These are phyloP conservation scores for Genyomyrus donnyi DNA, from an alignment of 2,113 vertebrate genomes.

Conservation along the genomic window DNA sequence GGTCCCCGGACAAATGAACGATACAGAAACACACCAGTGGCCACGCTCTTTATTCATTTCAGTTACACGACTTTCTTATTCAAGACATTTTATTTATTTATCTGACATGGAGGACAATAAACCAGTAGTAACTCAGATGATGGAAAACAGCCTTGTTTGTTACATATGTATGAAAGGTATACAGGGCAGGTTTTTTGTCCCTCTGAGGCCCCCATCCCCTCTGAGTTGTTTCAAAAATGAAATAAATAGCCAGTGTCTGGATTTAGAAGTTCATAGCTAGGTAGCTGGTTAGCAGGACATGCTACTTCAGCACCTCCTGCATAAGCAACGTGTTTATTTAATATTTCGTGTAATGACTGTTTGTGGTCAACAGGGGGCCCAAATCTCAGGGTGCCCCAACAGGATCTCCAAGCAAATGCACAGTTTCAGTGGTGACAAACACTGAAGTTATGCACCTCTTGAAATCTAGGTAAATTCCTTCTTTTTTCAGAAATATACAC, in stretches of 20 bases:
- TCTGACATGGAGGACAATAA: neutral
- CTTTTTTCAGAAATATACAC: neutral
- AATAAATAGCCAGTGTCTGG: neutral
- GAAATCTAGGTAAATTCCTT: neutral
- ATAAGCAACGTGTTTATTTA: neutral
- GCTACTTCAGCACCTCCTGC: neutral
- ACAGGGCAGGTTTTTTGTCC: neutral
- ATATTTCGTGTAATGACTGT: neutral
- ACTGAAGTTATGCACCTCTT: neutral
- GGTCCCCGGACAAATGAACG: neutral
- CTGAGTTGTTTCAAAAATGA: neutral
- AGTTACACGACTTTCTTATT: neutral
- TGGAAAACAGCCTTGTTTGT: neutral
- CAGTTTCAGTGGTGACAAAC: neutral
- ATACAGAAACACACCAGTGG: neutral
- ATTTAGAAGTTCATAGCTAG: neutral
- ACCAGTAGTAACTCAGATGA: neutral
- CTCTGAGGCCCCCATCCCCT: neutral
- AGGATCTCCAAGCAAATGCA: neutral
- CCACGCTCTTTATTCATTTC: neutral
- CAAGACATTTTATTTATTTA: neutral
- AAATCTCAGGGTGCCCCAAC: neutral
- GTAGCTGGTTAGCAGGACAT: neutral
- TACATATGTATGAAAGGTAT: neutral
- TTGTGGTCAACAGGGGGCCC: neutral